Conservation (phyloP, 2,113 vertebrate species). For the Megalops atlanticus region DNA sequence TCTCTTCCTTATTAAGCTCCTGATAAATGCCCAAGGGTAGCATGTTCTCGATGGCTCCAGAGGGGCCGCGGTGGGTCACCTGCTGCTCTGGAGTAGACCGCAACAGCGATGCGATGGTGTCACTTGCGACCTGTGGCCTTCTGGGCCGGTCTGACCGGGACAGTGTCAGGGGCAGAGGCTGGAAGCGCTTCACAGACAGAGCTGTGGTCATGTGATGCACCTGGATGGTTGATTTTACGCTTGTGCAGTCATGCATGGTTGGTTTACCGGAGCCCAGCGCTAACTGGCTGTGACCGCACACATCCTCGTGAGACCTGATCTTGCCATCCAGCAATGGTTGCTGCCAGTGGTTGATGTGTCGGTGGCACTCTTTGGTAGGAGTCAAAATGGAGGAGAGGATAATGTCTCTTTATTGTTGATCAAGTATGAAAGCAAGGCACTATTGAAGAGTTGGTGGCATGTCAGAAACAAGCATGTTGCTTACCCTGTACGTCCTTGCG, state of each 20-base stretch:
- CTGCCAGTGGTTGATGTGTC: no score
- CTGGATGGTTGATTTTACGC: background rate
- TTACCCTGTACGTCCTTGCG: no score
- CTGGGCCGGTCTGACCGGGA: background rate
- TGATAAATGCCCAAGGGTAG: background rate
- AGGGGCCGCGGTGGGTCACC: background rate
- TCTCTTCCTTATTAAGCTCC: slow-evolving; percentile 4
- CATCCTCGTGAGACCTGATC: background rate
- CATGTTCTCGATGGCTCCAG: slow-evolving; percentile 8
- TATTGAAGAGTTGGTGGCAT: no score
- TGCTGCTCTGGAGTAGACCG: background rate
- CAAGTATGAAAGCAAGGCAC: no score
- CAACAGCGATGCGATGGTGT: background rate
- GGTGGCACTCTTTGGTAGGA: no score
- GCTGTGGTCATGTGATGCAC: background rate
- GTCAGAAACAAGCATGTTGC: no score
- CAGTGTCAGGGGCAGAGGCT: no score
- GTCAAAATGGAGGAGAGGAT: no score
- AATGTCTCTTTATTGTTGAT: no score
- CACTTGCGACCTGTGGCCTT: no score
- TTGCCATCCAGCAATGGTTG: no score
- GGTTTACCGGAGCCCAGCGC: background rate
- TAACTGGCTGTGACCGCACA: background rate
- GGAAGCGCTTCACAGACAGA: background rate
- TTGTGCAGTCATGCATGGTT: background rate